A percentile compares a stretch with the other conserved stretches of the same genome.
phyloP scores from a whole-genome alignment of 1,140 invertebrate genomes.

The Apis florea region DNA sequence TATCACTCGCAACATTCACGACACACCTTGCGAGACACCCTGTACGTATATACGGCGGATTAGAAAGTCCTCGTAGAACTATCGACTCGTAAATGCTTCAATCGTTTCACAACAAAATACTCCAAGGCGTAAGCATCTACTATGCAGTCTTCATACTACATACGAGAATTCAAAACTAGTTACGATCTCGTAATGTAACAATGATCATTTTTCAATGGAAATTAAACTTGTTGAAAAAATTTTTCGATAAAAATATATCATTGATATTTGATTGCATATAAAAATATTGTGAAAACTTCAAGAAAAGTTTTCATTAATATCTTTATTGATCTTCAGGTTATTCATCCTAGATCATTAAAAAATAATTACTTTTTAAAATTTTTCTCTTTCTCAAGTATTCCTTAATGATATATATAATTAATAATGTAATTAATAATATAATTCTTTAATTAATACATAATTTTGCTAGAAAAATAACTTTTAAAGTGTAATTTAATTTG shows the following conservation, averaged over 20 bases:
- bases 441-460: no score
- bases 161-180: conserved; percentile 6
- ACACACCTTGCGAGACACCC: conserved; percentile 38
- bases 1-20: conserved; percentile 32
- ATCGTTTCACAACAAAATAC: conserved; percentile 62
- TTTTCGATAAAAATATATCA: neutral
- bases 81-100: conserved; percentile 60
- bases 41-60: conserved; percentile 55
- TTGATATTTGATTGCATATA: no score
- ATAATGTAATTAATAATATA: no score
- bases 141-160: conserved; percentile 25
- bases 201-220: conserved; percentile 29
- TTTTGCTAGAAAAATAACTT: no score
- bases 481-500: no score
- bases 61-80: conserved; percentile 63
- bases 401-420: no score
- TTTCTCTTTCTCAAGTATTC: neutral
- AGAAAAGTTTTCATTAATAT: neutral
- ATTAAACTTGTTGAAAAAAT: neutral
- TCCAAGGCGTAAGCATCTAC: conserved; percentile 50
- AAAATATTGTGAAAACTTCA: neutral
- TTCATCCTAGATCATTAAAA: no score
- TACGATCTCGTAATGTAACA: conserved; percentile 27
- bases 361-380: neutral
- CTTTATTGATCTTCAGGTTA: no score